A percentile compares a stretch with the other conserved stretches of the same genome.
These are phyloP conservation scores for human (Homo sapiens) DNA, from an alignment of 2,113 vertebrate genomes.

Conservation along the genomic window DNA sequence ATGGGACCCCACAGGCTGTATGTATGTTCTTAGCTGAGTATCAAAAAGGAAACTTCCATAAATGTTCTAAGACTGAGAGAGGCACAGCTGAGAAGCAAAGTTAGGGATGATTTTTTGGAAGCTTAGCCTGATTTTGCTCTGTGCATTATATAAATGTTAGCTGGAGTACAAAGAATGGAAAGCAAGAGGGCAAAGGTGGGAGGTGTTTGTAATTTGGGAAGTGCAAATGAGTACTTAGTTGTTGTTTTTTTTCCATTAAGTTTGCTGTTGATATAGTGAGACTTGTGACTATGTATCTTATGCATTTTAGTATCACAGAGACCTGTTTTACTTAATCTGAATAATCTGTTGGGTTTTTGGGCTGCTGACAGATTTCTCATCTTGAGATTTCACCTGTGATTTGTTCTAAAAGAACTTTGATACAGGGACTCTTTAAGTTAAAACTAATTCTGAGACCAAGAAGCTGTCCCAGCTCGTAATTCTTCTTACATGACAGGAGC, in stretches of 20 bases:
- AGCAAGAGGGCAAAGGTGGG: neutral
- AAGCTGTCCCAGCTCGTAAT: neutral
- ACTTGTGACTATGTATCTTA: neutral
- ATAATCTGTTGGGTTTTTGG: neutral
- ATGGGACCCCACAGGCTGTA: neutral
- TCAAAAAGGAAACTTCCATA: neutral
- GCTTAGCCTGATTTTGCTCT: neutral
- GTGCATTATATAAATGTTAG: neutral
- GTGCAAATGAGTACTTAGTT: neutral
- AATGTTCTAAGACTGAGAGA: neutral
- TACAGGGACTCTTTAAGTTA: too few species aligned
- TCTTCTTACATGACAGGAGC: rapidly evolving
- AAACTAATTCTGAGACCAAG: neutral
- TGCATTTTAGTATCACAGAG: neutral
- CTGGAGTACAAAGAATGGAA: neutral
- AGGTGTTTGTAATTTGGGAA: neutral
- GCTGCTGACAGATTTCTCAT: neutral
- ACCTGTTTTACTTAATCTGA: neutral
- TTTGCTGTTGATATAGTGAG: neutral
- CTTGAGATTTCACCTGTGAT: neutral
- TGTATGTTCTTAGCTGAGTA: neutral
- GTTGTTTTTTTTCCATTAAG: neutral
- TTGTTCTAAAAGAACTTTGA: neutral
- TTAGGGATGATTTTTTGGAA: neutral
- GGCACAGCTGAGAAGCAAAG: neutral